A percentile compares a stretch with the other conserved stretches of the same genome.
phyloP scores from a whole-genome alignment of 1,140 invertebrate species.

The Amphibalanus amphitrite region DNA sequence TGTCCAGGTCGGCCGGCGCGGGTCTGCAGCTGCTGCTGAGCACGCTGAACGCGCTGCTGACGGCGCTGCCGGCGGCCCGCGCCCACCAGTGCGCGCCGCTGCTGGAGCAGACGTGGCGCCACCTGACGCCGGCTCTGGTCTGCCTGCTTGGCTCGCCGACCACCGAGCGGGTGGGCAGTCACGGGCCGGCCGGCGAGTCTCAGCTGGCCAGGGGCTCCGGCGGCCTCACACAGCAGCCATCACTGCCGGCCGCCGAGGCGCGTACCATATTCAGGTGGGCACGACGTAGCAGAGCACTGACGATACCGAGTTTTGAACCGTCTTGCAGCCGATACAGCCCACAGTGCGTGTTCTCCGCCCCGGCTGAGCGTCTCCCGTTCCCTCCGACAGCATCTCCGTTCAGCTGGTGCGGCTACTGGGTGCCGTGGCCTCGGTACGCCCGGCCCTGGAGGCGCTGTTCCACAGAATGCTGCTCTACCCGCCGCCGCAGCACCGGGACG shows the following conservation, averaged over 20 bases:
- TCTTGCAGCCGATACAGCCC: no score
- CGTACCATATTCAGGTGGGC: no score
- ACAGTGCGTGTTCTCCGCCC: no score
- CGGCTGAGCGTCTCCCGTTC: conserved; percentile 16
- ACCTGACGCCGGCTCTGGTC: conserved; percentile 72
- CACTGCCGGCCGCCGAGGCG: conserved; percentile 26
- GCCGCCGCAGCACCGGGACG: conserved; percentile 58
- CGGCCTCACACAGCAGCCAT: conserved; percentile 42
- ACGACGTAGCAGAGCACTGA: no score
- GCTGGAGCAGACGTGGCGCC: conserved; percentile 74
- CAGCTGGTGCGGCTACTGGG: conserved; percentile 72
- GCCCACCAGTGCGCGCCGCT: conserved; percentile 65
- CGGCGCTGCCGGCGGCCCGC: conserved; percentile 22
- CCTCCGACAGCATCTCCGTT: conserved; percentile 52
- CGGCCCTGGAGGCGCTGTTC: conserved; percentile 77
- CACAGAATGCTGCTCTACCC: conserved; percentile 79
- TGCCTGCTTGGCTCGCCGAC: conserved; percentile 63
- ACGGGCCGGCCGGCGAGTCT: conserved; percentile 18
- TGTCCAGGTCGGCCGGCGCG: neutral
- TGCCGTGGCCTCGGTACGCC: conserved; percentile 57
- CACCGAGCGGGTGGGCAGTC: conserved; percentile 34
- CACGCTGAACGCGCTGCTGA: neutral
- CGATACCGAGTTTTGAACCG: no score
- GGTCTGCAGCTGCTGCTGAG: neutral
- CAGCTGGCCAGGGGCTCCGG: conserved; percentile 45